Conservation (phyloP, 2,113 vertebrate genomes). For the Gadus macrocephalus region DNA sequence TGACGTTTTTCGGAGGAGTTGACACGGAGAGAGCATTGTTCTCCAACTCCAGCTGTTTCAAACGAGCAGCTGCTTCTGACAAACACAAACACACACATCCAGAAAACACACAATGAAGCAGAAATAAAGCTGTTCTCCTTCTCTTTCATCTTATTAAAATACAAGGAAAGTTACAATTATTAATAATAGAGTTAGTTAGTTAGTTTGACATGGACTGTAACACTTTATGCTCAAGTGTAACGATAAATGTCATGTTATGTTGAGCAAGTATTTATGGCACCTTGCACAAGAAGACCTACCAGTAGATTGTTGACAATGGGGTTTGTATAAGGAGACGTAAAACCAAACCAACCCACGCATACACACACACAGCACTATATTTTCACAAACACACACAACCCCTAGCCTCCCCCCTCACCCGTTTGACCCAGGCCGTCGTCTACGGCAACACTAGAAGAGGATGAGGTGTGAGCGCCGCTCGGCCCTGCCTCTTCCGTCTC, state of each 20-base stretch:
- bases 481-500: slow-evolving; percentile 60
- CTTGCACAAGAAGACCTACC: too few species aligned
- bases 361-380: background rate
- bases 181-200: too few species aligned
- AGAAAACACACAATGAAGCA: background rate
- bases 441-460: slow-evolving; percentile 43
- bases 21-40: slow-evolving; percentile 24
- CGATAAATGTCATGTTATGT: too few species aligned
- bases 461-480: slow-evolving; percentile 32
- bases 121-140: too few species aligned
- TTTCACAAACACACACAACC: too few species aligned
- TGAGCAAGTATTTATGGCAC: too few species aligned
- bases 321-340: too few species aligned
- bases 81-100: background rate
- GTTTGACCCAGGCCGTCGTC: slow-evolving; percentile 58
- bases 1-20: slow-evolving; percentile 49
- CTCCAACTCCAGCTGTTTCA: slow-evolving; percentile 82
- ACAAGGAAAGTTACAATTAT: too few species aligned
- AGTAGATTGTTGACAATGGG: too few species aligned
- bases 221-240: too few species aligned
- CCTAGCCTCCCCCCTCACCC: slow-evolving; percentile 66
- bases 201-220: too few species aligned
- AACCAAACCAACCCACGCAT: background rate
- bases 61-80: slow-evolving; percentile 76
- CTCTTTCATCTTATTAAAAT: too few species aligned